A percentile compares a stretch with the other conserved stretches of the same genome.
phyloP scores from a whole-genome alignment of 2,888 invertebrate species.

The Caenorhabditis doughertyi region DNA sequence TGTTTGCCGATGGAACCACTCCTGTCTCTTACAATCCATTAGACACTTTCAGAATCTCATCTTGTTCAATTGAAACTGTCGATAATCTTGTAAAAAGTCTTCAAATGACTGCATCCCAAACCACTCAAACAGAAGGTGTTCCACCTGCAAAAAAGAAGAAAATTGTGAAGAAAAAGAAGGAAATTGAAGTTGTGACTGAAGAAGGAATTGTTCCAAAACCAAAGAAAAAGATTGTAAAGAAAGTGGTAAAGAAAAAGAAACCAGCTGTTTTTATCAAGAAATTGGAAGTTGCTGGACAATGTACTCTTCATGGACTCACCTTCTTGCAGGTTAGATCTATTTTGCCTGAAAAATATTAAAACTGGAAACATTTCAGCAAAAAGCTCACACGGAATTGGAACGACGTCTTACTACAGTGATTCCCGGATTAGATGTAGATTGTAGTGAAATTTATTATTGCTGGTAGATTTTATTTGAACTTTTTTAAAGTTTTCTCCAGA shows the following conservation, averaged over 20 bases:
- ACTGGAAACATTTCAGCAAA: conserved; percentile 57
- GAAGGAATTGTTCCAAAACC: conserved; percentile 52
- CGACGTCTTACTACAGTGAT: conserved; percentile 62
- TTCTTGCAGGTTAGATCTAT: conserved; percentile 62
- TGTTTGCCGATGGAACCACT: conserved; percentile 70
- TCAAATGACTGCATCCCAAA: conserved; percentile 57
- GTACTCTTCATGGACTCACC: conserved; percentile 69
- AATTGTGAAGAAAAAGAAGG: conserved; percentile 65
- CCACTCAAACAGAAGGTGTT: conserved; percentile 2
- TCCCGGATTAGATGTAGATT: conserved; percentile 70
- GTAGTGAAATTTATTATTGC: conserved; percentile 73
- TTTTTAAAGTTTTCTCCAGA: neutral
- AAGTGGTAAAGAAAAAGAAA: conserved; percentile 64
- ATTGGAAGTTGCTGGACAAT: conserved; percentile 72
- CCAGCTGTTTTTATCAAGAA: conserved; percentile 64
- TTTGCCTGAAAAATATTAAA: neutral
- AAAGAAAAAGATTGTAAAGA: conserved; percentile 65
- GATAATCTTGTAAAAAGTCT: conserved; percentile 66
- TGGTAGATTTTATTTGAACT: conserved; percentile 61
- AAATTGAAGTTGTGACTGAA: conserved; percentile 39
- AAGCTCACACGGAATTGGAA: conserved; percentile 71
- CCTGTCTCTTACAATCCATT: conserved; percentile 68
- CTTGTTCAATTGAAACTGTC: conserved; percentile 71
- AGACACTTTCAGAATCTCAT: conserved; percentile 70
- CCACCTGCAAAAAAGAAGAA: conserved; percentile 62